A percentile compares a stretch with the other conserved stretches of the same genome.
phyloP scores from a whole-genome alignment of 2,113 vertebrate genomes.

The Psittacula cyanocephala region DNA sequence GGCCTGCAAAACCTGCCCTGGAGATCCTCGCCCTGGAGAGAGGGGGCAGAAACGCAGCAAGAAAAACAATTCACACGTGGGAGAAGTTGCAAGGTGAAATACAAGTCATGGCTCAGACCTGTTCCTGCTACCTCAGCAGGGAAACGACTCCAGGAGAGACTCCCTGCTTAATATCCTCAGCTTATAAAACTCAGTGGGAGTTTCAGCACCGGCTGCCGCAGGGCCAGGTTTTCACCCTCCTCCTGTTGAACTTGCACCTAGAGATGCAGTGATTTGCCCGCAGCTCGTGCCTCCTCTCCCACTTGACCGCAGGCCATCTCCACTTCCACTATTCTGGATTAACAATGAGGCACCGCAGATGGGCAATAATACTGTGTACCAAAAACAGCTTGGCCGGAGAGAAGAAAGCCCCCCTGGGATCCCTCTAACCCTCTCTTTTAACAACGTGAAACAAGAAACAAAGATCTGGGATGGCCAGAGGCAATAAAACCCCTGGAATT shows the following conservation, averaged over 20 bases:
- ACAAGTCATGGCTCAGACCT: slow-evolving; percentile 34
- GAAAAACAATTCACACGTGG: slow-evolving; percentile 35
- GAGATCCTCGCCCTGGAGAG: background rate
- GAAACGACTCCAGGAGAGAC: background rate
- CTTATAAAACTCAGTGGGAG: slow-evolving; percentile 23
- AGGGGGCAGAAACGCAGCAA: slow-evolving; percentile 8
- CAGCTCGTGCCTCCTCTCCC: background rate
- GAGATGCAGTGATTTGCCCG: background rate
- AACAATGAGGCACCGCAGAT: slow-evolving; percentile 51
- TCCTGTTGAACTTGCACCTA: slow-evolving; percentile 49
- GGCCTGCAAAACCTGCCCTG: background rate
- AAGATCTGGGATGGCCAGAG: slow-evolving; percentile 52
- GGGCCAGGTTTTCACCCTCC: background rate
- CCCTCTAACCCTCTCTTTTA: slow-evolving; percentile 29
- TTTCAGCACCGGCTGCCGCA: background rate
- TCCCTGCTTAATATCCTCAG: slow-evolving; percentile 14
- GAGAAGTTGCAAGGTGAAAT: slow-evolving; percentile 40
- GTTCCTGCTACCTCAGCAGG: slow-evolving; percentile 51
- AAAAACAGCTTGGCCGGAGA: slow-evolving; percentile 50
- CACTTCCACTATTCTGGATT: background rate
- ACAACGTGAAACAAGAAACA: slow-evolving; percentile 58
- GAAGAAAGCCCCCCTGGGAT: slow-evolving; percentile 48
- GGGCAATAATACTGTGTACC: background rate
- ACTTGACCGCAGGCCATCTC: slow-evolving; percentile 35
- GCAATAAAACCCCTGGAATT: slow-evolving; percentile 69